Base-by-base conservation (phyloP, 2,888 invertebrate species). In the Cinara cedri region DNA sequence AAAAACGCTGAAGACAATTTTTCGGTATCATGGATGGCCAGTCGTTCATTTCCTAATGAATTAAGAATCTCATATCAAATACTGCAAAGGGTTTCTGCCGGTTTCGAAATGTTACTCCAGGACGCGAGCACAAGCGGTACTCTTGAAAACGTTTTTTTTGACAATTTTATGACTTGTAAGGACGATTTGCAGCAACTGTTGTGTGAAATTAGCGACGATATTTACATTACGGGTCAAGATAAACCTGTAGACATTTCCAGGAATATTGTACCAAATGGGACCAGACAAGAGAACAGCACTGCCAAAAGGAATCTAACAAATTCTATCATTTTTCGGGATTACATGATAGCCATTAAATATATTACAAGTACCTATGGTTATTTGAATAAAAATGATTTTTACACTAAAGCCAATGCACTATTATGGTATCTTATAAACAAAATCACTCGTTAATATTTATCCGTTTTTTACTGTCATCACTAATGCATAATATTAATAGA, bases 301-400 rank as follows among this genome's bases (percentile, higher is more conserved):
- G 57, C 55, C 14, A n/a, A 9, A 0, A 57, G 66, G 24, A 57
- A 57, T 14, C 57, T 76, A 1, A 46, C 34, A 14, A 76, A 76
- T 11, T 76, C 76, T 19, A 57, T 76, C 4, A 68, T 76, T 49
- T 76, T 76, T 34, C 24, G 76, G 4, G 76, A 76, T 49, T 76
- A 68, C 14, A 57, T 68, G 55, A 57, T 76, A 0, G 26, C 55
- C 44, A 57, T 68, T 14, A 44, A 76, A 13, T 76, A 76, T 34
- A 0, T 76, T 11, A 10, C 3, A 14, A 24, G 26, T 19, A 49
- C 68, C 11, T 76, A 68, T 51, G 3, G n/a, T n/a, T n/a, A n/a
- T n/a, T n/a, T n/a, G n/a, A n/a, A n/a, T n/a, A n/a, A n/a, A n/a
- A n/a, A n/a, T n/a, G n/a, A n/a, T n/a, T n/a, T n/a, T n/a, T n/a